phyloP scores from a whole-genome alignment of 2,888 invertebrate genomes.

The Acronicta psi region DNA sequence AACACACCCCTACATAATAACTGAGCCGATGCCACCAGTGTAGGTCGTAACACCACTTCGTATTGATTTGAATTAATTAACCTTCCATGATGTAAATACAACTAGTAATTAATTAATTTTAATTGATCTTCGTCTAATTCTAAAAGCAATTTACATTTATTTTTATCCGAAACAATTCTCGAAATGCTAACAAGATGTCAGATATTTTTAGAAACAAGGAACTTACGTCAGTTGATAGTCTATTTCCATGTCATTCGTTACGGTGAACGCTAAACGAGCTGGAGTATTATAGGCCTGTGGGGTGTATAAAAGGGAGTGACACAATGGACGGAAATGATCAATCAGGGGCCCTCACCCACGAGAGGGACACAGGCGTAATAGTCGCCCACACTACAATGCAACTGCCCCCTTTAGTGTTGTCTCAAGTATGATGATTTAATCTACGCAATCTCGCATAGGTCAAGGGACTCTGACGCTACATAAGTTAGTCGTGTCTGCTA shows the following conservation, averaged over 20 bases:
- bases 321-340: slow-evolving; percentile 84
- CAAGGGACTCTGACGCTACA: slow-evolving; percentile 48
- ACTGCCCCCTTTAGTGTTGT: slow-evolving; percentile 61
- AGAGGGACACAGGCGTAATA: slow-evolving; percentile 67
- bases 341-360: slow-evolving; percentile 79
- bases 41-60: slow-evolving; percentile 50
- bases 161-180: slow-evolving; percentile 20
- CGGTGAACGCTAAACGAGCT: slow-evolving; percentile 62
- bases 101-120: slow-evolving; percentile 11
- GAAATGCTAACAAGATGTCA: slow-evolving; percentile 47
- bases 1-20: slow-evolving; percentile 63
- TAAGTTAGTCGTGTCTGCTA: slow-evolving; percentile 34
- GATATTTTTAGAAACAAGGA: slow-evolving; percentile 58
- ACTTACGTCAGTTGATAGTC: slow-evolving; percentile 61
- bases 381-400: slow-evolving; percentile 65
- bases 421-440: slow-evolving; percentile 63
- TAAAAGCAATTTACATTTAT: slow-evolving; percentile 26
- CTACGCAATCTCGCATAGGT: slow-evolving; percentile 48
- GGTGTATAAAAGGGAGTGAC: slow-evolving; percentile 74
- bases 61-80: slow-evolving; percentile 40
- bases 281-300: slow-evolving; percentile 63
- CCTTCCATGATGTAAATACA: slow-evolving; percentile 12
- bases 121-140: slow-evolving; percentile 17
- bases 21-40: slow-evolving; percentile 31
- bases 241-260: slow-evolving; percentile 63